phyloP scores from a whole-genome alignment of 1,140 invertebrate genomes.

The Megalonaias nervosa region DNA sequence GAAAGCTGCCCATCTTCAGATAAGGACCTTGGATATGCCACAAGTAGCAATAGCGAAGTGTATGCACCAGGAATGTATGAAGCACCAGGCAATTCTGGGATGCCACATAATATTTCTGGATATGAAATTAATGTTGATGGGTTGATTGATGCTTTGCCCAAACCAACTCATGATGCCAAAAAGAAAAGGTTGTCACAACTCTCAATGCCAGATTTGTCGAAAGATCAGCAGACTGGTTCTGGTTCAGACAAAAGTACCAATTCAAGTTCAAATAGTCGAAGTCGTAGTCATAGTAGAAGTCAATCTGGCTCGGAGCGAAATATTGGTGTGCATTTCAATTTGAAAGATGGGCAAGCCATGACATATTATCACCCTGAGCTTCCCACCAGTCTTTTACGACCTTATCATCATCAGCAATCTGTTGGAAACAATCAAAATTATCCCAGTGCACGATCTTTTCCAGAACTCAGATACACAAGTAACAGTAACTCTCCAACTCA shows the following conservation, averaged over 20 bases:
- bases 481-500: conserved; percentile 7
- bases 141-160: conserved; percentile 53
- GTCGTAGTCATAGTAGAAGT: conserved; percentile 46
- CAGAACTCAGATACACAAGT: conserved; percentile 42
- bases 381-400: conserved; percentile 27
- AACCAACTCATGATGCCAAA: conserved; percentile 51
- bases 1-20: conserved; percentile 65
- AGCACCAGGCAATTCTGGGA: conserved; percentile 37
- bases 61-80: conserved; percentile 65
- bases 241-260: conserved; percentile 41
- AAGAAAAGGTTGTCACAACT: conserved; percentile 64
- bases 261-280: conserved; percentile 33
- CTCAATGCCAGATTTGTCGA: conserved; percentile 65
- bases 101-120: conserved; percentile 37
- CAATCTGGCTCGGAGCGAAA: conserved; percentile 63
- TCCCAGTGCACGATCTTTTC: conserved; percentile 40
- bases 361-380: conserved; percentile 36
- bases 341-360: conserved; percentile 44
- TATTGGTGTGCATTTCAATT: conserved; percentile 56
- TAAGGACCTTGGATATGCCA: conserved; percentile 65
- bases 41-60: conserved; percentile 66
- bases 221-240: conserved; percentile 31
- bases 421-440: conserved; percentile 22
- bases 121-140: conserved; percentile 59
- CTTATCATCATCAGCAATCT: background rate